Evolutionary conservation across 2,888 invertebrate species (phyloP), one percentile per base, ranked within the genome.

Genomic region (Tachystola acroxantha): DNA sequence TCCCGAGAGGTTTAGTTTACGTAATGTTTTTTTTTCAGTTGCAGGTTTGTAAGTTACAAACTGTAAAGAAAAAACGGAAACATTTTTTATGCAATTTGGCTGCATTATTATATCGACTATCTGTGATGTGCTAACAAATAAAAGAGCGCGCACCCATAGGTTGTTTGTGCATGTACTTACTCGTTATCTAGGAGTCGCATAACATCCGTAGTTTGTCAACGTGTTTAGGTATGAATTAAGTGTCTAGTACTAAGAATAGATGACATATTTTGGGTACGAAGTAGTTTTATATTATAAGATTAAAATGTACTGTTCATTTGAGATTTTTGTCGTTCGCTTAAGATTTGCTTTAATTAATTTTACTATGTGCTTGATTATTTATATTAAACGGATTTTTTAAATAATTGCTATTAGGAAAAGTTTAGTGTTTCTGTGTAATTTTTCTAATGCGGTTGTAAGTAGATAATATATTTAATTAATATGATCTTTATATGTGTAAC

Each of bases 191-290:
- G n/a, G n/a, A 16, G 16, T 16, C 16, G 3, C 16, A 16, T 16
- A 16, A 16, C 6, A 6, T 6, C 16, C 16, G 16, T 16, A 16
- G 16, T 16, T 16, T 16, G 16, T 16, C 16, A 6, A 4, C 3
- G 3, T 16, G 16, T 16, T 16, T 16, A 16, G 16, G n/a, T n/a
- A n/a, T n/a, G n/a, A n/a, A n/a, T n/a, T n/a, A n/a, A n/a, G n/a
- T n/a, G n/a, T n/a, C 16, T 63, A 61, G 51, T 50, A 42, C 28
- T 74, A 75, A 71, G 64, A 57, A 66, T 66, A 71, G 81, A 81
- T 77, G 77, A 82, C 80, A 82, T 84, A 84, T 81, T 84, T 82
- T 84, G 79, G 81, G 76, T 82, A 81, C 71, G 75, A 64, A 64
- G 50, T 60, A 53, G 51, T 48, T 47, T 48, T 58, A 55, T 55